Base-by-base conservation (phyloP, 2,888 invertebrate species). In the Ormyrus nitidulus region DNA sequence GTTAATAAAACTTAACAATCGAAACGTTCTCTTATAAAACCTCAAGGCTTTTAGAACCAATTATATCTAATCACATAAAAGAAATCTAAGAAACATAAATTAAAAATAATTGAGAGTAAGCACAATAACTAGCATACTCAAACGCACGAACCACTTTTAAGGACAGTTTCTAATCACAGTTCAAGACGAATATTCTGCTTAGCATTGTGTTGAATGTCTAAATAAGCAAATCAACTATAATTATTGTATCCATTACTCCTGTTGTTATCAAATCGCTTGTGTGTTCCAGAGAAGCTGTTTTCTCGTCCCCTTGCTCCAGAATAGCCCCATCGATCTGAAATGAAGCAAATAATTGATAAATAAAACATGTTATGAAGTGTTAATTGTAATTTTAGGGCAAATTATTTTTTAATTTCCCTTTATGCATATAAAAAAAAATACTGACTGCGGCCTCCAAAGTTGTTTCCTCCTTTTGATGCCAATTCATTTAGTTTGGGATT, bases 401-500 rank as follows among this genome's bases (percentile, higher is more conserved):
- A 58, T 54, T 58, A 56, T 34, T 34, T 34, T 34, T 34, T 34
- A 34, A 34, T 34, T 34, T 34, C 34, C 34, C 34, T 34, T 34
- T 34, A 34, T 3, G 4, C 3, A 34, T 34, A 34, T 34, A 34
- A 34, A 69, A 34, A 34, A 54, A 69, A 59, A 79, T 73, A 84
- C 88, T 86, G 80, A 90, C 90, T 89, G 84, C 93, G 92, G 49
- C 93, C 93, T 79, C 88, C 88, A 82, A 89, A 89, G 77, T 93
- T 93, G 80, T 93, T 93, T 61, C 94, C 94, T 61, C 92, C 92
- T 84, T 94, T 93, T 84, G 93, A 93, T 6, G 95, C 95, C 92
- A 97, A 93, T 85, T 96, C 95, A 86, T 94, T 93, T 65, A 98
- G 92, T 89, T 97, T 96, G 69, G 97, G 97, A 89, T 96, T 96